Evolutionary conservation across 2,113 vertebrate genomes (phyloP).

Genomic region (Coturnix japonica): DNA sequence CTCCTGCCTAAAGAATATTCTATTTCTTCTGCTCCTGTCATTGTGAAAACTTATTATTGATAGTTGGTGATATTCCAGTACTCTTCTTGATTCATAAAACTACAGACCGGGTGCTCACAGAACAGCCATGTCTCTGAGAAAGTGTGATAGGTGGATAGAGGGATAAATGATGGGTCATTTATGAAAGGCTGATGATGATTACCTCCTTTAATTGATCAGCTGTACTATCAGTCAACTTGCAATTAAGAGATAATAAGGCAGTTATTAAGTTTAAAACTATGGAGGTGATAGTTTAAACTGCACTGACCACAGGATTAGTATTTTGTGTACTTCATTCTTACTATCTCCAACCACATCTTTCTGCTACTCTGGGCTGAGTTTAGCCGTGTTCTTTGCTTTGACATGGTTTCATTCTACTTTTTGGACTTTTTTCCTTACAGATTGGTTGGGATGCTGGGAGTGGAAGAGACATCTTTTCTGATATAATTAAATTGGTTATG

Average conservation of each 20-base stretch:
- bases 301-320: not conserved
- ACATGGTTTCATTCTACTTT: not conserved
- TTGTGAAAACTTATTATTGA: conserved; percentile 45
- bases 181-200: not conserved
- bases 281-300: not conserved
- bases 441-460: not conserved
- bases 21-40: conserved; percentile 17
- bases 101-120: not conserved
- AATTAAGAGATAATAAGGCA: conserved; percentile 44
- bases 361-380: not conserved
- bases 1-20: conserved; percentile 38
- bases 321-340: not conserved
- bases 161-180: not conserved
- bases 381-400: not conserved
- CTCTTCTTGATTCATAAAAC: conserved; percentile 16
- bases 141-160: accelerated
- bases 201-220: not conserved
- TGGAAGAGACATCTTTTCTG: not conserved
- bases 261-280: not conserved
- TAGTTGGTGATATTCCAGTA: conserved; percentile 33
- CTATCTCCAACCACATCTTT: not conserved
- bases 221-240: not conserved
- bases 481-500: not conserved
- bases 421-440: not conserved
- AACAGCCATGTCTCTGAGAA: not conserved